Conservation (phyloP, 1,140 invertebrate genomes). For the Penaeus vannamei region DNA sequence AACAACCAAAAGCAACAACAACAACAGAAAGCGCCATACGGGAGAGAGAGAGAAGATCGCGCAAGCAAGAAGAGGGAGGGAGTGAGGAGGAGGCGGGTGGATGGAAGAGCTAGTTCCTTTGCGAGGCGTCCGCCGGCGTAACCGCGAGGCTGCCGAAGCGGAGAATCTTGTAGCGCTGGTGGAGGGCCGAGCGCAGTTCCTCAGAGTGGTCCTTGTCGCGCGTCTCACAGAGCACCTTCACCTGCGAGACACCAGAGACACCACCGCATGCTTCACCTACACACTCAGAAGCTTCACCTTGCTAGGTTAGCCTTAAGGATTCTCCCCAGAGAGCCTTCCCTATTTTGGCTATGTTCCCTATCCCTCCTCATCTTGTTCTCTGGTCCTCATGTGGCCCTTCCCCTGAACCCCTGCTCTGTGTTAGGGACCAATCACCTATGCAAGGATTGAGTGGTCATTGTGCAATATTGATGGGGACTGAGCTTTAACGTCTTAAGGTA, state of each 20-base stretch:
- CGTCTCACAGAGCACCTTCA: constrained; percentile 89
- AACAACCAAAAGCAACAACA: background rate
- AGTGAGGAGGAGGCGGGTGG: background rate
- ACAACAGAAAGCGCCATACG: background rate
- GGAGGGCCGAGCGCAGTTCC: constrained; percentile 78
- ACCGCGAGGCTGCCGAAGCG: constrained; percentile 68
- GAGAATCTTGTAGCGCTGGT: constrained; percentile 76
- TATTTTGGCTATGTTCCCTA: too few relatives aligned
- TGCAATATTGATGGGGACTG: too few relatives aligned
- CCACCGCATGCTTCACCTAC: background rate
- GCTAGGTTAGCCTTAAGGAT: background rate
- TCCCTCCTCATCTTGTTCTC: too few relatives aligned
- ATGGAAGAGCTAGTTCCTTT: background rate
- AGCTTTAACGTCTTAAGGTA: too few relatives aligned
- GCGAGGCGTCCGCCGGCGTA: constrained; percentile 2
- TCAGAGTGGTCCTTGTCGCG: constrained; percentile 83
- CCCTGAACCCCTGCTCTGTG: too few relatives aligned
- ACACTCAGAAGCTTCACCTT: background rate
- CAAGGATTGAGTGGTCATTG: too few relatives aligned
- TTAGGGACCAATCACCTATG: too few relatives aligned
- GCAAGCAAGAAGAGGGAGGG: background rate
- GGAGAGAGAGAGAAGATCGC: background rate
- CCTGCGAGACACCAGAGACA: constrained; percentile 73
- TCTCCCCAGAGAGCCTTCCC: background rate
- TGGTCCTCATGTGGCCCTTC: too few relatives aligned